Base-by-base conservation (phyloP, 1,140 invertebrate species). In the Anadara kagoshimensis region DNA sequence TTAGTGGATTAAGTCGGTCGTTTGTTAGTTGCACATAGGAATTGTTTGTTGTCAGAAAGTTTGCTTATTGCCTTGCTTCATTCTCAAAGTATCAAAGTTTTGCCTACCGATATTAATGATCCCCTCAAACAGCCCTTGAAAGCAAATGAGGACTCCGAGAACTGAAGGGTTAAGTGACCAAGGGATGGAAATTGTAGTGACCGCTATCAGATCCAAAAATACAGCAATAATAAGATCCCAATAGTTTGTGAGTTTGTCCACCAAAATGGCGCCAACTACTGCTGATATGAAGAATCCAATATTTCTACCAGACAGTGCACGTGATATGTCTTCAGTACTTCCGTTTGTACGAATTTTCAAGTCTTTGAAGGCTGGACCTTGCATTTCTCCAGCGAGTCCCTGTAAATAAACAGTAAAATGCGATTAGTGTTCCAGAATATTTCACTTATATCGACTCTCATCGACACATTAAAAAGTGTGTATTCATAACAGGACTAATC, bases 21-120 rank as follows among this genome's bases (percentile, higher is more conserved):
- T n/a, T n/a, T n/a, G n/a, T n/a, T n/a, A n/a, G n/a, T n/a, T n/a
- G n/a, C n/a, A n/a, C n/a, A n/a, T n/a, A n/a, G n/a, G n/a, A n/a
- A n/a, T n/a, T n/a, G n/a, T n/a, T n/a, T n/a, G n/a, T n/a, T n/a
- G n/a, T n/a, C n/a, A 26, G 36, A 16, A 26, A 12, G 14, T 12
- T 26, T 16, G 7, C 10, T 7, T 14, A 12, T 29, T 14, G 14
- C 12, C 18, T 11, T 11, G 18, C 18, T 49, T 49, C 45, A 10
- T 49, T 49, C 18, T 49, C 45, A 49, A 11, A 11, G 18, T 11
- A 49, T 49, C 10, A 49, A 49, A 49, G 45, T 11, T 16, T 44
- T 61, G 12, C 69, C 22, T 58, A 78, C 76, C 76, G 47, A 73
- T 73, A 62, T 78, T 78, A 8, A 75, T 78, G 41, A 78, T 44